Evolutionary conservation across 2,113 vertebrate genomes (phyloP).

Genomic region (Psilopsiagon aymara): DNA sequence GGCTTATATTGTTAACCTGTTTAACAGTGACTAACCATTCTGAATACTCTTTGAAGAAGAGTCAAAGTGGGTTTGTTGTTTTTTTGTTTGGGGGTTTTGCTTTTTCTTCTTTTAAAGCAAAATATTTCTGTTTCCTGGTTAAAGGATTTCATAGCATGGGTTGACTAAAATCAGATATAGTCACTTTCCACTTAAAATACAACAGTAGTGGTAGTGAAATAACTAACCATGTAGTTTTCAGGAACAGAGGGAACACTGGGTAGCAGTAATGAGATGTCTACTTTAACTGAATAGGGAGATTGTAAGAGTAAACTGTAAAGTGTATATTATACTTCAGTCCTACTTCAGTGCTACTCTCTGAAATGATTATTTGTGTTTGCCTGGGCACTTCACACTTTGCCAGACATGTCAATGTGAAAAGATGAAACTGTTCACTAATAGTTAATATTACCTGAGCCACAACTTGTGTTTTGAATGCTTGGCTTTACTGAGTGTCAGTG

Average conservation of each 20-base stretch:
- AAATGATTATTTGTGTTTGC: not conserved
- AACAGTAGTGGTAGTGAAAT: not conserved
- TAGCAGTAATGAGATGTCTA: fast-evolving
- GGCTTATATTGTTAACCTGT: not conserved
- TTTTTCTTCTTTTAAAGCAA: not conserved
- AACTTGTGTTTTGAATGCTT: not conserved
- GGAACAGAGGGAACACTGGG: not conserved
- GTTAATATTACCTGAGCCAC: not conserved
- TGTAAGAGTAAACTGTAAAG: not conserved
- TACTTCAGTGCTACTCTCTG: not conserved
- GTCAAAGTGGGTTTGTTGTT: not conserved
- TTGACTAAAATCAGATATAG: not conserved
- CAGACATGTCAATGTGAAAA: not conserved
- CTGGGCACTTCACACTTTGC: not conserved
- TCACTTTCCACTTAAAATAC: not conserved
- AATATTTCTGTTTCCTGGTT: not conserved
- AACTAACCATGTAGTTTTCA: not conserved
- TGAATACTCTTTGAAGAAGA: not conserved
- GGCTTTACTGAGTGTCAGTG: not conserved
- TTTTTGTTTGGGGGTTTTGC: not conserved
- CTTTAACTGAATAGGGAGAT: not conserved
- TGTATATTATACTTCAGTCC: not conserved
- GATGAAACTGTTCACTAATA: not conserved
- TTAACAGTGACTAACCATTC: not conserved
- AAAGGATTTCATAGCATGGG: not conserved